Percentiles rank a stretch among this genome's conserved stretches.
Conservation (phyloP, 2,797 vertebrate genomes). For the Lutjanus campechanus region DNA sequence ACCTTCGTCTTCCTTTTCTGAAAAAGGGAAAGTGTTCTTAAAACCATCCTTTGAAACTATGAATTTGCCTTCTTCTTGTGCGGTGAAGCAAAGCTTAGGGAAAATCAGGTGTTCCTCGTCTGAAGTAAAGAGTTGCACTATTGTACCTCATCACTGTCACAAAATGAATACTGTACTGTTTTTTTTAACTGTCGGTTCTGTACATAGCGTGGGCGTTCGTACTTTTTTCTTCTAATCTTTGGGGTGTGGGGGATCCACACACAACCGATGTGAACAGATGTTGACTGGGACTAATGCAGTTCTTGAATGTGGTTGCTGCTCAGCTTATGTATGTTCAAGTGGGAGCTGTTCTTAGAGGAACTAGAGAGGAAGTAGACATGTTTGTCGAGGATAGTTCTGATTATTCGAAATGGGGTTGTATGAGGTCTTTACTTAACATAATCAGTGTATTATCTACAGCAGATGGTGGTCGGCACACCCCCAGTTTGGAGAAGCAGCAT, state of each 20-base stretch:
- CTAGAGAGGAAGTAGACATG: background rate
- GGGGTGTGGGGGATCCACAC: background rate
- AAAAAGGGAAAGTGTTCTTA: slow-evolving; percentile 1
- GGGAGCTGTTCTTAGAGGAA: background rate
- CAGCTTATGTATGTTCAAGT: background rate
- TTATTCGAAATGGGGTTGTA: too few species aligned
- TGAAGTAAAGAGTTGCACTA: background rate
- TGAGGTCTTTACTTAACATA: too few species aligned
- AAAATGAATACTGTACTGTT: background rate
- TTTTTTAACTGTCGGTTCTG: background rate
- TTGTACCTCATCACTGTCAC: slow-evolving; percentile 20
- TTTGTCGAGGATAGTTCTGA: too few species aligned
- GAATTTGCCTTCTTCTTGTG: slow-evolving; percentile 13
- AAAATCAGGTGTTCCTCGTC: background rate
- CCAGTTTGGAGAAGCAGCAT: too few species aligned
- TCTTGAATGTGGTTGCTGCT: background rate
- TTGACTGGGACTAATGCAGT: background rate
- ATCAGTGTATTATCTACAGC: too few species aligned
- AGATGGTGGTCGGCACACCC: too few species aligned
- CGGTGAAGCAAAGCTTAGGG: background rate
- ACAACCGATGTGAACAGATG: background rate
- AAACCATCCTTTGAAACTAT: background rate
- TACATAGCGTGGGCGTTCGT: background rate
- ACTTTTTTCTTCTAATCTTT: background rate
- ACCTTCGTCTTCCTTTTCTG: background rate